These are phyloP conservation scores for Drosophila lacicola DNA, from an alignment of 2,888 invertebrate genomes.

Conservation along the genomic window DNA sequence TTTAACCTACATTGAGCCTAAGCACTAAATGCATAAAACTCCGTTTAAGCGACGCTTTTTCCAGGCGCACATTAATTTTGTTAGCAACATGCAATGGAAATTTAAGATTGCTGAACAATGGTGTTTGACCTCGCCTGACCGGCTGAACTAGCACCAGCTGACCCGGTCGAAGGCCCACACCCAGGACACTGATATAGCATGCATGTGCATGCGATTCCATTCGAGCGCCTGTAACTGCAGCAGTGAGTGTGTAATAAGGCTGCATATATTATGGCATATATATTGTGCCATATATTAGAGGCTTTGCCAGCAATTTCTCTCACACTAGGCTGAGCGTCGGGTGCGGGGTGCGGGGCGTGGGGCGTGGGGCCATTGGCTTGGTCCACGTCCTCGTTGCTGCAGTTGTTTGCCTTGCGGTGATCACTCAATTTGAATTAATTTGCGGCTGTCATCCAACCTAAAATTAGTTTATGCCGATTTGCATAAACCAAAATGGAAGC, in stretches of 20 bases:
- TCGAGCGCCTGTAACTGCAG: constrained; percentile 34
- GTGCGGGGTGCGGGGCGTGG: background rate
- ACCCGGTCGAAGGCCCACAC: constrained; percentile 26
- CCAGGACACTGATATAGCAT: constrained; percentile 48
- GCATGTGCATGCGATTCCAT: constrained; percentile 60
- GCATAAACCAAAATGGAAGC: constrained; percentile 66
- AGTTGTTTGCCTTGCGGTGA: constrained; percentile 68
- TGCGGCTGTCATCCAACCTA: constrained; percentile 73
- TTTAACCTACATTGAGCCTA: constrained; percentile 3
- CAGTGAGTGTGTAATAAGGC: constrained; percentile 49
- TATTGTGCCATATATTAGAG: constrained; percentile 68
- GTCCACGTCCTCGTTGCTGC: constrained; percentile 21
- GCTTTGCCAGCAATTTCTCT: constrained; percentile 23
- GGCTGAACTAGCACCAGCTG: constrained; percentile 47
- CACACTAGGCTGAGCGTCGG: constrained; percentile 1
- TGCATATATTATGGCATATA: constrained; percentile 74
- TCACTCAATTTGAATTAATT: constrained; percentile 81
- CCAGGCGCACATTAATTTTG: constrained; percentile 33
- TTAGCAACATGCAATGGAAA: constrained; percentile 45
- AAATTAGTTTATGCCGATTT: constrained; percentile 73
- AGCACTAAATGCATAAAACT: constrained; percentile 7
- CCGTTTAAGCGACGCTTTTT: constrained; percentile 4
- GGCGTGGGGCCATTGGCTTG: constrained; percentile 20
- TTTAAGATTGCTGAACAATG: constrained; percentile 49
- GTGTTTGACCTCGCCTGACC: constrained; percentile 65